Evolutionary conservation across 1,140 invertebrate genomes (phyloP), one percentile per base, ranked within the genome.

Genomic region (Drosophila ambigua): DNA sequence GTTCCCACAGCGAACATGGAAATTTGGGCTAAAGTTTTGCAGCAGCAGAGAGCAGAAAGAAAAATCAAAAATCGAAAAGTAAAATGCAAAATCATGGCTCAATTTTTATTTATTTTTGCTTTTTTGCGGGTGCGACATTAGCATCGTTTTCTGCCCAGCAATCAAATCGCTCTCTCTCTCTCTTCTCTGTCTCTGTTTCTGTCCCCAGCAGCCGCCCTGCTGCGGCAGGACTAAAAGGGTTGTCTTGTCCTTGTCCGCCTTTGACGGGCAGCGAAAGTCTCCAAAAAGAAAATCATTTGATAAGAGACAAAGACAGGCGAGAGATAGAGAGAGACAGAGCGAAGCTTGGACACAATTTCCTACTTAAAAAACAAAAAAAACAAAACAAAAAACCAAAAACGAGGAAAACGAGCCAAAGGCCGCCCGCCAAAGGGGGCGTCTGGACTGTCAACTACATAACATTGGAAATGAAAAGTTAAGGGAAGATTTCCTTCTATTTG

Each of bases 381-480:
- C 62, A n/a, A 52, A 41, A 48, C n/a, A 11, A 28, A 57, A 46
- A 68, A 39, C 48, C 13, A 39, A 39, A 43, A 23, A 46, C 43
- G 45, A 49, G 59, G 8, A 28, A 53, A 71, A 28, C 28, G 78
- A 16, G 16, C 16, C 16, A 16, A 16, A 16, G 35, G 35, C 35
- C 35, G 35, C 9, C 31, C 31, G 31, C 35, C 9, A 16, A 55
- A 59, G 51, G 41, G 44, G 62, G 55, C 51, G 49, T 51, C 59
- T 62, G 63, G 66, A 78, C 82, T 85, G 82, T 85, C 82, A 85
- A 87, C 82, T 85, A 85, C 82, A 87, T 58, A 75, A 75, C 82
- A 81, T 78, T 66, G 58, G 31, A 73, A 87, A 87, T 87, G 82
- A 81, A 85, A 87, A 87, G 78, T 81, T 87, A 87, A 78, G 82